Evolutionary conservation across 2,113 vertebrate species (phyloP), one percentile per base, ranked within the genome.

Genomic region (Ammodytes dubius): DNA sequence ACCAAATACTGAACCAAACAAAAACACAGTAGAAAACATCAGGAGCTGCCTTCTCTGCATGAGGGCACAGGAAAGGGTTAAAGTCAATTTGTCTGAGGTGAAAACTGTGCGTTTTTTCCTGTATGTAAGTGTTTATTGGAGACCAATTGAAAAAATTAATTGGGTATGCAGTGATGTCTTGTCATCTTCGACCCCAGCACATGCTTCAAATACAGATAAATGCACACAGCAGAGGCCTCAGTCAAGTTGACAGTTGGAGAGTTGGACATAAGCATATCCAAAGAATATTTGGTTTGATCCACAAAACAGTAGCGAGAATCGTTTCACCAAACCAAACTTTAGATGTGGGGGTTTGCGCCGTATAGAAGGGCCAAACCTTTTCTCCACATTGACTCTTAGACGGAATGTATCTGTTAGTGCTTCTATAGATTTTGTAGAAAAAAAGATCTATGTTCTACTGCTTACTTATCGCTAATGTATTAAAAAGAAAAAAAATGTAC

Each of bases 391-490:
- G 94, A 94, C 92, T 92, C 95, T 95, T 95, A 96, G 95, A 95
- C 93, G 93, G 94, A 96, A 96, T 96, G 95, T 95, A 95, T 94
- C 95, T 94, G 94, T 95, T 95, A 95, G 95, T 95, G 94, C 94
- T 95, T 95, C 95, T 95, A 95, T 95, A 95, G 95, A 95, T 96
- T 96, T 96, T 96, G 94, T 96, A 96, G 95, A 89, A 92, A 94
- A 27, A 92, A 95, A 95, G 87, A 96, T 96, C 93, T 96, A 95
- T 96, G 95, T 96, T 95, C 94, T 94, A 93, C 93, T 95, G 94
- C 94, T 94, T 95, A 95, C 94, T 95, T 95, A 96, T 95, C 88
- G 93, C 94, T 95, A 91, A 96, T 95, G 95, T 95, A 95, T 94
- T 92, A 89, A 93, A 95, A 93, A 87, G 73, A 84, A 92, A 90